Base-by-base conservation (phyloP, 2,113 vertebrate species). In the Neolamprologus fasciatus region DNA sequence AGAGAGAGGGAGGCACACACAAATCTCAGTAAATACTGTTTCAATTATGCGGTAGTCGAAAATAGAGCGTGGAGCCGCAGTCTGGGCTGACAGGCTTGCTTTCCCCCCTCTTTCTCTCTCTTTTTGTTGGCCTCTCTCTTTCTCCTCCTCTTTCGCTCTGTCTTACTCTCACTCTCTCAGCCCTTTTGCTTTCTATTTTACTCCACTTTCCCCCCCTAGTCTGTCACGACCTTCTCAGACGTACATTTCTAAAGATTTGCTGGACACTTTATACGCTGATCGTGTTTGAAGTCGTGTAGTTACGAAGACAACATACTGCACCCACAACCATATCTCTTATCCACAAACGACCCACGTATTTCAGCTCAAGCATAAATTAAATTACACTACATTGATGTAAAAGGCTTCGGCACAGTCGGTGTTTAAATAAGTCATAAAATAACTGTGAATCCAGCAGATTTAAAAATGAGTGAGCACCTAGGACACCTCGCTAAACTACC, bases 31-130 rank as follows among this genome's bases (percentile, higher is more conserved):
- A 96, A 97, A 98, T 97, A 96, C 95, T 97, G 97, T 97, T 98
- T 97, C 97, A 97, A 98, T 98, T 98, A 98, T 97, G 97, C 94
- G 96, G 96, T 95, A 96, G 97, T 97, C 92, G 92, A 97, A 98
- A 97, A 97, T 97, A 97, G 97, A 96, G 95, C 93, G 91, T 95
- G 95, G 97, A 97, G 97, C 94, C 94, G 96, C 95, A 96, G 97
- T 97, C 96, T 95, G 96, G 96, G 96, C 95, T 95, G 80, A 92
- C 88, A 94, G 92, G 35, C 94, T 92, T 85, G 86, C 94, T 91
- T 61, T 71, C 68, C 42, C 86, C 55, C 78, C 47, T 37, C 31
- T n/a, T 66, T 66, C 78, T 80, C 58, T 81, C 78, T 83, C 83
- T 78, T 26, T 84, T 53, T 81, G 33, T 82, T 45, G 55, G 42